Conservation (phyloP, 2,888 invertebrate genomes). For the Aphidoletes aphidimyza region DNA sequence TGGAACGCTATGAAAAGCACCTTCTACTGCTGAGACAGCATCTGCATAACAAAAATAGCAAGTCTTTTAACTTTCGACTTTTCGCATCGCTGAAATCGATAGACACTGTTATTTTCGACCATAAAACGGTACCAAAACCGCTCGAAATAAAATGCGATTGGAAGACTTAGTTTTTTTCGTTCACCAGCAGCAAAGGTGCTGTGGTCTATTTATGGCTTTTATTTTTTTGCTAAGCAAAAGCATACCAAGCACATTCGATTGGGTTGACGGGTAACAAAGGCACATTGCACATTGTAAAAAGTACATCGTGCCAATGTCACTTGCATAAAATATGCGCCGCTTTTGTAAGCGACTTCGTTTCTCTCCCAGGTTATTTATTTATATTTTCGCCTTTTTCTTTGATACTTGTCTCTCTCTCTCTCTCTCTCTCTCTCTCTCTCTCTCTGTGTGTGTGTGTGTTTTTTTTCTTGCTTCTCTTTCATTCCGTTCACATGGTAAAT, state of each 20-base stretch:
- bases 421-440: not conserved
- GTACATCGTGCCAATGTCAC: no score
- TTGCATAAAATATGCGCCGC: conserved; percentile 7
- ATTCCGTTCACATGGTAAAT: not conserved
- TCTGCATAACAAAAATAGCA: not conserved
- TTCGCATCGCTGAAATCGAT: not conserved
- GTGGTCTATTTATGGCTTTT: conserved; percentile 19
- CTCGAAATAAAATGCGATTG: not conserved
- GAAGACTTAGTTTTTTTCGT: conserved; percentile 5
- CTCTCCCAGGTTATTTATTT: no score
- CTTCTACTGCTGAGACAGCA: not conserved
- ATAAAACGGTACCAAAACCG: not conserved
- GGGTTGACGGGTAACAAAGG: no score
- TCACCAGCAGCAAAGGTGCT: not conserved
- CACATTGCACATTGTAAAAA: no score
- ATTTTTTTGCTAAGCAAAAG: not conserved
- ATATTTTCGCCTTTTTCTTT: no score
- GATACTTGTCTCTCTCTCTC: no score
- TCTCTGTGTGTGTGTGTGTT: not conserved
- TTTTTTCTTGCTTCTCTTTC: not conserved
- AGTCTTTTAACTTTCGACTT: conserved; percentile 1
- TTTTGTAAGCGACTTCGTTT: not conserved
- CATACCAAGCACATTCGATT: not conserved
- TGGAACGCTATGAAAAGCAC: no score
- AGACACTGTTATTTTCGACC: not conserved